Evolutionary conservation across 2,888 invertebrate genomes (phyloP), one percentile per base, ranked within the genome.

Genomic region (Oscheius sp.): DNA sequence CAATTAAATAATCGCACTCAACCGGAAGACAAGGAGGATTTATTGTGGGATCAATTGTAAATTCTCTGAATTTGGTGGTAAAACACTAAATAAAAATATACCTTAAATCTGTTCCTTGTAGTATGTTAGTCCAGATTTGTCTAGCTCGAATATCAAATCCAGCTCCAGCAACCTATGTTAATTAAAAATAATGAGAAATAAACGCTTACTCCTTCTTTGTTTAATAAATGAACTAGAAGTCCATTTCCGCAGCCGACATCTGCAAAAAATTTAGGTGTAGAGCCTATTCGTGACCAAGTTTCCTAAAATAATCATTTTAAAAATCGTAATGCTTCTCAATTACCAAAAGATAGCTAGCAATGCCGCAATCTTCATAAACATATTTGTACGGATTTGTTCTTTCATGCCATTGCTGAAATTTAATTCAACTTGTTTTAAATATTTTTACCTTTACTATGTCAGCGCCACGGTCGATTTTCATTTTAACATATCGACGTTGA

Each of bases 231-330:
- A 8, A 80, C 78, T 6, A 86, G 70, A 27, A 87, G 72, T 4
- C 98, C 98, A 90, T 98, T 98, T 0, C 98, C 97, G 90, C 97
- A 98, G 0, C 98, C 97, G 65, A 96, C 90, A 88, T 98, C 97
- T 0, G 95, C 91, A 90, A 96, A 97, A n/a, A 29, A 50, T n/a
- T 52, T 70, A 17, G 80, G 80, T 4, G 8, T n/a, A 0, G 52
- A 23, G 1, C 53, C 53, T 5, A 45, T 53, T 4, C 63, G 50
- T 27, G 48, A 46, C 72, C 73, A 80, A 0, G 75, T 67, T 52
- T 74, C 72, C 75, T 77, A 48, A 25, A 70, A 53, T 42, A n/a
- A n/a, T n/a, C n/a, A n/a, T 10, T 27, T 52, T 52, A n/a, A 5
- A 25, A 3, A 12, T 37, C 12, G 6, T 8, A 46, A 46, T 12